phyloP scores from a whole-genome alignment of 1,140 invertebrate genomes.

The Sycophaga agraensis region DNA sequence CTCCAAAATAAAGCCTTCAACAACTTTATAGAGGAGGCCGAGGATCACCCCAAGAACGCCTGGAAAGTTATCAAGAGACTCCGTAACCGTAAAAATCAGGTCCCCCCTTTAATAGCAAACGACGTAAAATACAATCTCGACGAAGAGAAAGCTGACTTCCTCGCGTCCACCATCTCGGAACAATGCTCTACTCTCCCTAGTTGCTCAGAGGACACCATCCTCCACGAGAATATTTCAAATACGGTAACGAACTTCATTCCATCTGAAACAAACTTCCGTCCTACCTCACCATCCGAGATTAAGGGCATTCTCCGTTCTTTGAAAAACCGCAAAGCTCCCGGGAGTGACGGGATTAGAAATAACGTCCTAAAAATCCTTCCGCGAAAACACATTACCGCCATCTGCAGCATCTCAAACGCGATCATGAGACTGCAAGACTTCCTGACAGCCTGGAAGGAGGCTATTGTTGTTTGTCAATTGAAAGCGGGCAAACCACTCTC shows the following conservation, averaged over 20 bases:
- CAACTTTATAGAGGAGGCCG: conserved; percentile 8
- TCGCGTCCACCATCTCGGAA: background rate
- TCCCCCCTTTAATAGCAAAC: background rate
- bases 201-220: background rate
- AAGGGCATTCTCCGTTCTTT: background rate
- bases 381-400: background rate
- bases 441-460: background rate
- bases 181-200: conserved; percentile 15
- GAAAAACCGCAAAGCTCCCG: conserved; percentile 16
- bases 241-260: background rate
- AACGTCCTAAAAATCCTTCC: conserved; percentile 13
- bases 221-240: background rate
- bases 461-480: background rate
- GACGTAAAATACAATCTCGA: background rate
- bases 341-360: conserved; percentile 9
- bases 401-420: background rate
- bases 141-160: background rate
- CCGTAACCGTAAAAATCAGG: background rate
- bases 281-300: conserved; percentile 8
- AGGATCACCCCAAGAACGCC: background rate
- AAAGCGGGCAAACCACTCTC: background rate
- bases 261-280: background rate
- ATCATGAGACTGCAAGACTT: background rate
- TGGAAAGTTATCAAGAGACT: conserved; percentile 15
- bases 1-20: background rate